phyloP scores from a whole-genome alignment of 2,797 vertebrate species.

The Sorex maritimensis region DNA sequence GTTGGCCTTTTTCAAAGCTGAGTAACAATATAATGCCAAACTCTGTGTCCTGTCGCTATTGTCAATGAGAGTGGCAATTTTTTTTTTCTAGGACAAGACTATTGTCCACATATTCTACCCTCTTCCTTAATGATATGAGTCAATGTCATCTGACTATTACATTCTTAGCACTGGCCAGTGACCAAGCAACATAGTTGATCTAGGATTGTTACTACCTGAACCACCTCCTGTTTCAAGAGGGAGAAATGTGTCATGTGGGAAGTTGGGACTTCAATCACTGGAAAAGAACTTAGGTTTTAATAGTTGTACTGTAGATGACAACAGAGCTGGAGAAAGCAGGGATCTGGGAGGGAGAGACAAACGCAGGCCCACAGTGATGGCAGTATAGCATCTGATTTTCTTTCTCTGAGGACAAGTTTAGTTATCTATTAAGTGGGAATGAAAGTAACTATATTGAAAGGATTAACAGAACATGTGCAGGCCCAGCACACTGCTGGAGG shows the following conservation, averaged over 20 bases:
- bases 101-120: constrained; percentile 55
- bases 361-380: not conserved
- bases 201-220: constrained; percentile 30
- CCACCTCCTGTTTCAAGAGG: constrained; percentile 19
- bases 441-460: not conserved
- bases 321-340: not conserved
- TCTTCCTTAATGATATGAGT: constrained; percentile 45
- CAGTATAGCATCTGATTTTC: not conserved
- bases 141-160: constrained; percentile 15
- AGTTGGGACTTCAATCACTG: not conserved
- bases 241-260: not conserved
- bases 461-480: constrained; percentile 18
- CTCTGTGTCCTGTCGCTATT: constrained; percentile 32
- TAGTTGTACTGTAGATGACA: not conserved
- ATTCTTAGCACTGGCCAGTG: constrained; percentile 46
- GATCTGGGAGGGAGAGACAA: not conserved
- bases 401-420: constrained; percentile 25
- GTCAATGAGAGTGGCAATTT: not conserved
- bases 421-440: not conserved
- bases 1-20: constrained; percentile 77
- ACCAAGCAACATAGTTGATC: constrained; percentile 28
- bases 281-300: constrained; percentile 1
- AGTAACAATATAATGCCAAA: constrained; percentile 71
- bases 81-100: not conserved
- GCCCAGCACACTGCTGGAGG: not conserved